Conservation (phyloP, 2,888 invertebrate genomes). For the Diplolepis rosae region DNA sequence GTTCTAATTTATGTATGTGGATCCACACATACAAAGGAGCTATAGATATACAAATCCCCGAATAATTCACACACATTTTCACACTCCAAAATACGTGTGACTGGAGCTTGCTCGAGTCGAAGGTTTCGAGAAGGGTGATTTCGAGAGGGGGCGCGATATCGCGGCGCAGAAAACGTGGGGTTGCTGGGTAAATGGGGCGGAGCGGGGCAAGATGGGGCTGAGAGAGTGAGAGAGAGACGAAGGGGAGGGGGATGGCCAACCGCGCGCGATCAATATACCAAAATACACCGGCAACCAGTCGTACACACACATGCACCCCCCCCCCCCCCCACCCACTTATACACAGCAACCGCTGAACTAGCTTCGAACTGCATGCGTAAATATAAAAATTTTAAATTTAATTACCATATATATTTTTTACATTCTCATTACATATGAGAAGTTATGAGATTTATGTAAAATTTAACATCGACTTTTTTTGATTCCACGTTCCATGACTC, state of each 20-base stretch:
- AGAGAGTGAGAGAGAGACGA: constrained; percentile 42
- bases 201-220: constrained; percentile 43
- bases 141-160: constrained; percentile 53
- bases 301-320: constrained; percentile 56
- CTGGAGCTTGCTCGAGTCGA: constrained; percentile 53
- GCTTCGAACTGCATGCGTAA: constrained; percentile 4
- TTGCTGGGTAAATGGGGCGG: constrained; percentile 47
- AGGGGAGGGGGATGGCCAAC: constrained; percentile 65
- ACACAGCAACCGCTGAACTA: constrained; percentile 1
- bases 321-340: background rate
- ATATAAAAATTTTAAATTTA: background rate
- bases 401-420: too few species aligned
- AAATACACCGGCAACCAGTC: constrained; percentile 72
- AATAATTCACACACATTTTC: background rate
- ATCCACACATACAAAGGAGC: background rate
- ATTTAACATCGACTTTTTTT: too few species aligned
- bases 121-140: constrained; percentile 56
- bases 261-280: constrained; percentile 74
- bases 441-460: too few species aligned
- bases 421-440: too few species aligned
- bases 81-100: constrained; percentile 56
- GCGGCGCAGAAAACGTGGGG: constrained; percentile 40
- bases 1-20: background rate
- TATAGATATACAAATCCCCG: background rate
- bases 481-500: too few species aligned